Conservation (phyloP, 2,113 vertebrate genomes). For the Poeciliopsis retropinna region DNA sequence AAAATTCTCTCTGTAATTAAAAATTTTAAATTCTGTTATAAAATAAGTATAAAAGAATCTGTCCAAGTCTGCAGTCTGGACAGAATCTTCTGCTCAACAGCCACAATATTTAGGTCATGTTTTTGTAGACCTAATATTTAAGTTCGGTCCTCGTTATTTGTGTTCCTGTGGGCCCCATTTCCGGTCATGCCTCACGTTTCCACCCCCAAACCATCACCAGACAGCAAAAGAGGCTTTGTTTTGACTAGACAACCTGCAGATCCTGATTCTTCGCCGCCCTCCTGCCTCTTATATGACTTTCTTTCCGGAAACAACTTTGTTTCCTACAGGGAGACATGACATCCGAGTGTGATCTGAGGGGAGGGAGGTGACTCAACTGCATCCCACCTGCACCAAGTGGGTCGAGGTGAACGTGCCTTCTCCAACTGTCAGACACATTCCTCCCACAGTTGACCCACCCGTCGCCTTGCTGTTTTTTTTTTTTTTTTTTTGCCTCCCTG, state of each 20-base stretch:
- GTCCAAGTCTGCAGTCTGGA: slow-evolving; percentile 53
- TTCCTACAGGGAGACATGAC: slow-evolving; percentile 67
- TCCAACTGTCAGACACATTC: slow-evolving; percentile 69
- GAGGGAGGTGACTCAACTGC: slow-evolving; percentile 57
- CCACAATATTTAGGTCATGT: slow-evolving; percentile 73
- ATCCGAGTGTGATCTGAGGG: slow-evolving; percentile 62
- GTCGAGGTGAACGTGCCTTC: slow-evolving; percentile 55
- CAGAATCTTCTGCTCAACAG: slow-evolving; percentile 56
- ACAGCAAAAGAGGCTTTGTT: slow-evolving; percentile 62
- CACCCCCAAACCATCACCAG: slow-evolving; percentile 49
- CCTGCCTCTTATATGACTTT: slow-evolving; percentile 58
- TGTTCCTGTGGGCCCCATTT: slow-evolving; percentile 55
- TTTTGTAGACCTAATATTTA: slow-evolving; percentile 77
- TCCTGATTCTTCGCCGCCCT: slow-evolving; percentile 48
- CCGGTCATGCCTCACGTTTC: slow-evolving; percentile 53
- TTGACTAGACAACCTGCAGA: slow-evolving; percentile 69
- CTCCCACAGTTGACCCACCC: slow-evolving; percentile 59
- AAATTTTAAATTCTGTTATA: slow-evolving; percentile 51
- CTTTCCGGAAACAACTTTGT: slow-evolving; percentile 60
- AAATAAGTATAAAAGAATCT: slow-evolving; percentile 31
- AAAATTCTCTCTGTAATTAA: slow-evolving; percentile 54
- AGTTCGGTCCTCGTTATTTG: slow-evolving; percentile 54
- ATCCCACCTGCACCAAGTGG: slow-evolving; percentile 43
- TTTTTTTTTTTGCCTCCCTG: slow-evolving; percentile 63
- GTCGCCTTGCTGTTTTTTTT: slow-evolving; percentile 55